Evolutionary conservation across 2,113 vertebrate species (phyloP).

Genomic region (Solenodon paradoxus): DNA sequence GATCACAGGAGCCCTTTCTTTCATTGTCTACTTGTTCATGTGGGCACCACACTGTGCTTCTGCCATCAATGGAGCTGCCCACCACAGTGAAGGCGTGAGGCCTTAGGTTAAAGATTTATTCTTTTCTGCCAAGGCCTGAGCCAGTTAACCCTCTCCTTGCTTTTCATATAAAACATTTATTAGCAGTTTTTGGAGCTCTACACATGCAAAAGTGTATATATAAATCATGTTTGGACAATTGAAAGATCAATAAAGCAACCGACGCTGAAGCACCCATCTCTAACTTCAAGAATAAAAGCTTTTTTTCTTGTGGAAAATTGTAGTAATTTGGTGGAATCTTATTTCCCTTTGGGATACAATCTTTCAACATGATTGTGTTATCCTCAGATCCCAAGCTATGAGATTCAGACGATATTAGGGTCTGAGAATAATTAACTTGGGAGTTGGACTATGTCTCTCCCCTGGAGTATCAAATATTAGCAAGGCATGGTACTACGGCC

Average conservation of each 20-base stretch:
- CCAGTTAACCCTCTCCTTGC: constrained; percentile 64
- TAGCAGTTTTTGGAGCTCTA: not conserved
- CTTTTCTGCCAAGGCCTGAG: constrained; percentile 23
- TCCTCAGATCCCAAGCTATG: not conserved
- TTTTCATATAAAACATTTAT: not conserved
- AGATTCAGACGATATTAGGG: not conserved
- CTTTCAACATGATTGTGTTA: not conserved
- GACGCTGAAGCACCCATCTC: not conserved
- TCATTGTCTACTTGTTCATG: constrained; percentile 71
- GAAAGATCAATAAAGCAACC: not conserved
- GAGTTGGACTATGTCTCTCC: not conserved
- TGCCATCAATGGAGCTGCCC: constrained; percentile 51
- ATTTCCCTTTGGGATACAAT: not conserved
- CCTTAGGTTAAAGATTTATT: constrained; percentile 62
- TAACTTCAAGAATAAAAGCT: not conserved
- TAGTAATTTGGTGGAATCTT: not conserved
- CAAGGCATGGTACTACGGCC: not conserved
- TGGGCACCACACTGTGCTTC: constrained; percentile 63
- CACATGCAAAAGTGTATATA: not conserved
- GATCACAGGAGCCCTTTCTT: constrained; percentile 75
- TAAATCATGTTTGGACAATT: not conserved
- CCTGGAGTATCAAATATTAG: not conserved
- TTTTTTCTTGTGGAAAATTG: not conserved
- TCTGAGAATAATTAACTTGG: not conserved
- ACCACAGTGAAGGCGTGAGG: constrained; percentile 52